Conservation (phyloP, 2,888 invertebrate genomes). For the Nymphalis polychloros region DNA sequence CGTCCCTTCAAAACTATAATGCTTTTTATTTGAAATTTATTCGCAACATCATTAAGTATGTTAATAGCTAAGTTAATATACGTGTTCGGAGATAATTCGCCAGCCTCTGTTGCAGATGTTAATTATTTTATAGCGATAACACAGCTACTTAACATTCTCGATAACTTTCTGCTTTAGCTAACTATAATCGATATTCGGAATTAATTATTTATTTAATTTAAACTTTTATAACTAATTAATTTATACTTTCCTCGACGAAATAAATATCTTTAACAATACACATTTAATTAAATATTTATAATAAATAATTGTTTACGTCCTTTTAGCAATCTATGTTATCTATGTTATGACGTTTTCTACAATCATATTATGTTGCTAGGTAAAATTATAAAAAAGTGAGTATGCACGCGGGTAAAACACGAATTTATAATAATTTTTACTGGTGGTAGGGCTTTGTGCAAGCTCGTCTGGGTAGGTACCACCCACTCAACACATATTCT, state of each 20-base stretch:
- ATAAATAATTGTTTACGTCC: too few species aligned
- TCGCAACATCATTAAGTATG: constrained; percentile 43
- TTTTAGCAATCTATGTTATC: too few species aligned
- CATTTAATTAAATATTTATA: too few species aligned
- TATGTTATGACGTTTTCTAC: too few species aligned
- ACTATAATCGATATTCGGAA: constrained; percentile 27
- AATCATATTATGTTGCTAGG: too few species aligned
- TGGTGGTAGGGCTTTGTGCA: too few species aligned
- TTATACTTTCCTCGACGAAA: neutral
- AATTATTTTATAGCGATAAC: constrained; percentile 40
- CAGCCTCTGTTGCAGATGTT: constrained; percentile 38
- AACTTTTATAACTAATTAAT: constrained; percentile 2
- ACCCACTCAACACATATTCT: too few species aligned
- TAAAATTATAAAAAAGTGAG: too few species aligned
- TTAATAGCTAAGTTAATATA: constrained; percentile 46
- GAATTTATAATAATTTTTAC: too few species aligned
- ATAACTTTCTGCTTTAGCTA: constrained; percentile 34
- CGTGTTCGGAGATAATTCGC: constrained; percentile 42
- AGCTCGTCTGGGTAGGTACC: too few species aligned
- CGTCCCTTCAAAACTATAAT: constrained; percentile 33
- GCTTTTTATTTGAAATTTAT: constrained; percentile 35
- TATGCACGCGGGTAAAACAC: too few species aligned
- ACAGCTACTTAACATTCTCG: constrained; percentile 35
- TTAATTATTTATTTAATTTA: constrained; percentile 19
- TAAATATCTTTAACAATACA: too few species aligned